These are phyloP conservation scores for Fregetta grallaria DNA, from an alignment of 2,113 vertebrate species.

Conservation along the genomic window DNA sequence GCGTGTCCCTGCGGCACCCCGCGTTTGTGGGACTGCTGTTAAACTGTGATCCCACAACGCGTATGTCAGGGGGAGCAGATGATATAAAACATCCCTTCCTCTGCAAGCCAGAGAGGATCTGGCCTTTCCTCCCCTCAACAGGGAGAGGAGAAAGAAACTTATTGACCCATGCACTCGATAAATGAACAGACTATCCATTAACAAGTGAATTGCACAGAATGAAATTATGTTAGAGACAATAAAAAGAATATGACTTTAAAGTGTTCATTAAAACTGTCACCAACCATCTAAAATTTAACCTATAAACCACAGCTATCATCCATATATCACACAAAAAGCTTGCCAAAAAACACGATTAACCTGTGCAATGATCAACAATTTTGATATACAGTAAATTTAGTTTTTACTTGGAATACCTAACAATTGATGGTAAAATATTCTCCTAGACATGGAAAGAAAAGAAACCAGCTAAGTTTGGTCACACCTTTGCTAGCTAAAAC, in stretches of 20 bases:
- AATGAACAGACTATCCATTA: neutral
- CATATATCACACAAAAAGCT: neutral
- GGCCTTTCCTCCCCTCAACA: neutral
- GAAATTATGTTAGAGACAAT: neutral
- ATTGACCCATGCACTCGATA: neutral
- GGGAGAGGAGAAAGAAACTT: neutral
- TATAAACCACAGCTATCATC: neutral
- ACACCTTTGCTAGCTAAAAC: neutral
- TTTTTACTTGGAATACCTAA: neutral
- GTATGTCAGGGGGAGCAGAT: neutral
- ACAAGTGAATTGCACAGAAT: neutral
- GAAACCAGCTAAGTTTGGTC: neutral
- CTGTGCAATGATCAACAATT: neutral
- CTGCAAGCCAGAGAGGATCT: neutral
- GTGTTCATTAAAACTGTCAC: neutral
- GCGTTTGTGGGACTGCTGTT: neutral
- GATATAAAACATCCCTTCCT: neutral
- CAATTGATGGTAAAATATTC: neutral
- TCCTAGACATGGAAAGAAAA: neutral
- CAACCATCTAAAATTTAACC: neutral
- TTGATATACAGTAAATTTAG: neutral
- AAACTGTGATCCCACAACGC: accelerated
- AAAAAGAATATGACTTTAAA: neutral
- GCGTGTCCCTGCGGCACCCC: neutral
- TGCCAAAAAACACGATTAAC: neutral